Base-by-base conservation (phyloP, 2,888 invertebrate genomes). In the Ernsta delagoae region DNA sequence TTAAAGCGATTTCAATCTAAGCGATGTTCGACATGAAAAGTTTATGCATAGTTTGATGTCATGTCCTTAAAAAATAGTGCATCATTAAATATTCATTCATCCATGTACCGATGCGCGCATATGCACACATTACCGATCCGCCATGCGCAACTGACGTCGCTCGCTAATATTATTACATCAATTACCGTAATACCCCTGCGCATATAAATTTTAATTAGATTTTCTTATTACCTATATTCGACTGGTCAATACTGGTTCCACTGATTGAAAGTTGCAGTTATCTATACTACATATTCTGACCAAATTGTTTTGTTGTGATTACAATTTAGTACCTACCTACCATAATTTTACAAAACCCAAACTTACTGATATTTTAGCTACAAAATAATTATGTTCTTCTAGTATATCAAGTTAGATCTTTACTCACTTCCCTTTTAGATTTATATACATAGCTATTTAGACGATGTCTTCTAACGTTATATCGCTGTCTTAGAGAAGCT, bases 121-220 rank as follows among this genome's bases (percentile, higher is more conserved):
- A 67, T 59, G 70, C 72, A 73, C 75, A 75, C 71, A 86, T 86
- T 86, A 86, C 82, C 83, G 77, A 85, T 85, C 80, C 65, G 85
- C 74, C 79, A 80, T 84, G 84, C 84, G 85, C 83, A n/a, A n/a
- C n/a, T n/a, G 83, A 81, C 84, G 73, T 65, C 73, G 70, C 66
- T 70, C 75, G 78, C 80, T 85, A 83, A 83, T 79, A 77, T 75
- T 78, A 79, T 81, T 80, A 83, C 77, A 77, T 79, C 82, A 84
- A 86, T 85, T 85, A 81, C 79, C 75, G 78, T 81, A 83, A 82
- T 82, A 77, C 8, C 53, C n/a, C n/a, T 45, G 45, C 45, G 45
- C 45, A 45, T 5, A 45, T 45, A 45, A 45, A 45, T 45, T 45
- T 45, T 45, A 45, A 45, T 45, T 45, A 45, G 45, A 45, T 45